Evolutionary conservation across 2,888 invertebrate species (phyloP).

Genomic region (Chalcis sispes): DNA sequence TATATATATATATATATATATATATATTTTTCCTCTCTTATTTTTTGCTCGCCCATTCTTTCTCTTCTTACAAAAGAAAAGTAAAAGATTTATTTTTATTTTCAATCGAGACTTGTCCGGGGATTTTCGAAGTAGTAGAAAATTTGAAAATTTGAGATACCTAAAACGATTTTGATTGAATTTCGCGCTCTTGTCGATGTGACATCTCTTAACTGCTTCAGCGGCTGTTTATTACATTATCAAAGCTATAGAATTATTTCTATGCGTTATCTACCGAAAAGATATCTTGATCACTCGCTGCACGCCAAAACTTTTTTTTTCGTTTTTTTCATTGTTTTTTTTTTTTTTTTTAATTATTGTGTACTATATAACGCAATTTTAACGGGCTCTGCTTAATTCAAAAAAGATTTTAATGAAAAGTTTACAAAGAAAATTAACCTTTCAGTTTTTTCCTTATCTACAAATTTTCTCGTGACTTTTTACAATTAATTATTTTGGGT

Average conservation of each 20-base stretch:
- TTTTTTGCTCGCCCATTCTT: conserved; percentile 25
- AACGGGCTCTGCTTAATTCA: not conserved
- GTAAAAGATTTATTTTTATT: not conserved
- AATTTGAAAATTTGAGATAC: conserved; percentile 53
- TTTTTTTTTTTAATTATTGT: conserved; percentile 9
- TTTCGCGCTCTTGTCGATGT: conserved; percentile 37
- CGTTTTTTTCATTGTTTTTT: not conserved
- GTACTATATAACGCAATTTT: conserved; percentile 6
- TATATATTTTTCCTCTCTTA: conserved; percentile 27
- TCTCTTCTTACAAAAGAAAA: conserved; percentile 39
- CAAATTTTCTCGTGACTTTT: conserved; percentile 34
- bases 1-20: not conserved
- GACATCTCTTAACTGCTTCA: conserved; percentile 45
- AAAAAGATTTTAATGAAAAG: not conserved
- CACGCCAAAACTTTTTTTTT: not conserved
- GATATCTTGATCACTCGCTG: conserved; percentile 55
- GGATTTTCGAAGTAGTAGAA: conserved; percentile 32
- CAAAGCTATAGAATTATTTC: conserved; percentile 71
- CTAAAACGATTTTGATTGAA: conserved; percentile 52
- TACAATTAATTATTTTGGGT: conserved; percentile 34
- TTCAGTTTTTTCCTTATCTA: conserved; percentile 14
- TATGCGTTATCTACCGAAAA: conserved; percentile 67
- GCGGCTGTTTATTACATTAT: conserved; percentile 63
- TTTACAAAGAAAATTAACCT: conserved; percentile 26
- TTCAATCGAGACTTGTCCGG: not conserved